Conservation (phyloP, 1,140 invertebrate genomes). For the Megalonaias nervosa region DNA sequence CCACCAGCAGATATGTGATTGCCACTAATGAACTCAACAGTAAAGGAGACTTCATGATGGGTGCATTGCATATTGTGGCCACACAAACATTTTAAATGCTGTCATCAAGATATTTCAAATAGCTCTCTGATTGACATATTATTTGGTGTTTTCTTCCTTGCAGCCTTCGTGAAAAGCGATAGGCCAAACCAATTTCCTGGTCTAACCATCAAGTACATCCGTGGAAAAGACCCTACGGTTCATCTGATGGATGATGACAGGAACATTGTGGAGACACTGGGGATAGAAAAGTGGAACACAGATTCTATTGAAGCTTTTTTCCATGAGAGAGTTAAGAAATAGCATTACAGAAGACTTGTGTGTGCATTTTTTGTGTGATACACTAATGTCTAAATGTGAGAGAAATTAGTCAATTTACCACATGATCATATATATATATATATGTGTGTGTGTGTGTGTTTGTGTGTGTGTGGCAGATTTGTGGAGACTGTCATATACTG, state of each 20-base stretch:
- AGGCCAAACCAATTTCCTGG: conserved; percentile 90
- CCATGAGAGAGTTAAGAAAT: conserved; percentile 81
- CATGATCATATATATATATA: too few species aligned
- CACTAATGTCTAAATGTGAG: too few species aligned
- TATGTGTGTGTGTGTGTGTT: too few species aligned
- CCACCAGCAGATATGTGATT: too few species aligned
- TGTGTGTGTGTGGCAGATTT: too few species aligned
- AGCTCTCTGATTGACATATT: too few species aligned
- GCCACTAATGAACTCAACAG: neutral
- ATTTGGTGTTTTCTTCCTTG: conserved; percentile 20
- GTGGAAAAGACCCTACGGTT: conserved; percentile 93
- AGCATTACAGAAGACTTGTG: conserved; percentile 18
- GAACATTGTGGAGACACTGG: conserved; percentile 77
- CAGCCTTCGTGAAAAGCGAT: conserved; percentile 93
- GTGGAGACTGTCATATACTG: too few species aligned
- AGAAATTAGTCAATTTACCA: too few species aligned
- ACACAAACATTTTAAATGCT: neutral
- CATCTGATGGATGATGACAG: conserved; percentile 83
- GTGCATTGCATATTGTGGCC: neutral
- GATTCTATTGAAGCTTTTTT: conserved; percentile 96
- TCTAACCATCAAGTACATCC: conserved; percentile 89
- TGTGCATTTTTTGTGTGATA: neutral
- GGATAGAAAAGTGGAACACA: conserved; percentile 98
- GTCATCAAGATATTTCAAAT: too few species aligned
- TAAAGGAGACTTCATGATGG: neutral